These are phyloP conservation scores for Nemurella pictetii DNA, from an alignment of 2,888 invertebrate genomes.

Conservation along the genomic window DNA sequence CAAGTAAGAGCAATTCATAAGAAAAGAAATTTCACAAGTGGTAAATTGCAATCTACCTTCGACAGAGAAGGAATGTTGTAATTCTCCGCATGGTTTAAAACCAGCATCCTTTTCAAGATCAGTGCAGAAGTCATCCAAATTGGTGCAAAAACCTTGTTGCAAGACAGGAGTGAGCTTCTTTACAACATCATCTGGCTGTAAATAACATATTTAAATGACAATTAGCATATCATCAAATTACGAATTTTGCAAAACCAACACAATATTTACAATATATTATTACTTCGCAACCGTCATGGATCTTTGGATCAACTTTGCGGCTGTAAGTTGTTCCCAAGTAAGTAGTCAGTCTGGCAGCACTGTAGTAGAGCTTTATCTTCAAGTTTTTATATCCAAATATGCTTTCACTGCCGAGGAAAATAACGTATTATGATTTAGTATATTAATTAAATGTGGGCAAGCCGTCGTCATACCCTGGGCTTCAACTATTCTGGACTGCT, in stretches of 20 bases:
- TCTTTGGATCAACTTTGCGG: constrained; percentile 61
- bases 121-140: constrained; percentile 71
- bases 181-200: constrained; percentile 73
- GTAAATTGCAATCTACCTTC: constrained; percentile 46
- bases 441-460: no score
- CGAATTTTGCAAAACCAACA: no score
- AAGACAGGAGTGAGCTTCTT: constrained; percentile 69
- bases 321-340: constrained; percentile 76
- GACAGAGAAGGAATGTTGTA: constrained; percentile 62
- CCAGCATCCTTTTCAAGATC: constrained; percentile 70
- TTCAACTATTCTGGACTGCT: no score
- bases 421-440: not conserved
- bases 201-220: constrained; percentile 31
- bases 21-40: no score
- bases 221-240: no score
- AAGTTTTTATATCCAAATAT: constrained; percentile 93
- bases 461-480: no score
- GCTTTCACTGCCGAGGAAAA: constrained; percentile 65
- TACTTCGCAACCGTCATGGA: constrained; percentile 50
- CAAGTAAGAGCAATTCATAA: no score
- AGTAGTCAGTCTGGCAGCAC: constrained; percentile 78
- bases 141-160: constrained; percentile 70
- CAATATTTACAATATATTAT: constrained; percentile 10
- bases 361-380: constrained; percentile 75
- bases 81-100: constrained; percentile 76